A percentile compares a stretch with the other conserved stretches of the same genome.
Conservation (phyloP, 2,888 invertebrate species). For the Conistra vaccinii region DNA sequence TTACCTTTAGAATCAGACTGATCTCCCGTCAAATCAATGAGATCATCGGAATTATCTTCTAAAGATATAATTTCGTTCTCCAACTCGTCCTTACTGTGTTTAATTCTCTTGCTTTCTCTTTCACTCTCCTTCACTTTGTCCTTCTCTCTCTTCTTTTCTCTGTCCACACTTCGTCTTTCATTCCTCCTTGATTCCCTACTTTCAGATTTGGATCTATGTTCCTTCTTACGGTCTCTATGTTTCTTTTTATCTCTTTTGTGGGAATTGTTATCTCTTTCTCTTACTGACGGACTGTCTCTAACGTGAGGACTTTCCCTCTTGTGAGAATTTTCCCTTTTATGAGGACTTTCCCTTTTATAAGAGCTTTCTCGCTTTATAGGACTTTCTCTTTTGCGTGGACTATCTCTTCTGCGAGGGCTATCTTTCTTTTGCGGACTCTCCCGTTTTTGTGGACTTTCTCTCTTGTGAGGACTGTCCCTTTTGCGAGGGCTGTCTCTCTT, state of each 20-base stretch:
- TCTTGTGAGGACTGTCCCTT: conserved; percentile 68
- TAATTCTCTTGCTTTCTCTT: conserved; percentile 71
- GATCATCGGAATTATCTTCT: conserved; percentile 88
- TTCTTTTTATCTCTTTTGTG: conserved; percentile 76
- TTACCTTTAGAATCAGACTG: conserved; percentile 87
- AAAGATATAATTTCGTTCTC: conserved; percentile 85
- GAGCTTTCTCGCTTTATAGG: conserved; percentile 61
- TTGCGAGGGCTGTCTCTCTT: conserved; percentile 62
- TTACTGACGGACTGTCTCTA: conserved; percentile 61
- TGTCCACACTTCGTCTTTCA: conserved; percentile 69
- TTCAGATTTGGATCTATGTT: conserved; percentile 77
- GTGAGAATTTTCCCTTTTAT: conserved; percentile 56
- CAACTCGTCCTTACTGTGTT: conserved; percentile 74
- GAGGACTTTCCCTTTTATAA: conserved; percentile 51
- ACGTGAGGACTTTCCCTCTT: conserved; percentile 53
- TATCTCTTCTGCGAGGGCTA: conserved; percentile 57
- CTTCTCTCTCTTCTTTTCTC: conserved; percentile 71
- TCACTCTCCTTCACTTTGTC: conserved; percentile 65
- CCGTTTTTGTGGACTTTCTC: conserved; percentile 52
- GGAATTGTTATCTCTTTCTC: conserved; percentile 51
- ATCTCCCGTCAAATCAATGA: conserved; percentile 91
- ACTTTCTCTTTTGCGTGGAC: conserved; percentile 55
- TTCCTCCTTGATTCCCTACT: conserved; percentile 72
- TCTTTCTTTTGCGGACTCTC: conserved; percentile 70
- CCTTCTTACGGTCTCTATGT: conserved; percentile 77